phyloP scores from a whole-genome alignment of 1,140 invertebrate species.

The Tetramorium simillimum region DNA sequence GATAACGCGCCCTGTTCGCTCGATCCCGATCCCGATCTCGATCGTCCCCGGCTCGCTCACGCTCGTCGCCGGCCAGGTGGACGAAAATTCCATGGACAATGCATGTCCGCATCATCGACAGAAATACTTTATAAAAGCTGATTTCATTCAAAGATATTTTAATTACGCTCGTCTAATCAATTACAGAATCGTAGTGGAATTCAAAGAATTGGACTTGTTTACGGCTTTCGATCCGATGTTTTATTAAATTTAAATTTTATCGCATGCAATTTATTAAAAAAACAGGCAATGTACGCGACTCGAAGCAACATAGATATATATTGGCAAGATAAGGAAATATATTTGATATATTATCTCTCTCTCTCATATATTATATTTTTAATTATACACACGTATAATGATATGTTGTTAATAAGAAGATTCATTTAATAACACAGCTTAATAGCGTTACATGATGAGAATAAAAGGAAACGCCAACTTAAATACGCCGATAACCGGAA shows the following conservation, averaged over 20 bases:
- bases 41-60: background rate
- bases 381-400: background rate
- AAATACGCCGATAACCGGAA: constrained; percentile 11
- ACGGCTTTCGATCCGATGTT: background rate
- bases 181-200: background rate
- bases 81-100: background rate
- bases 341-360: background rate
- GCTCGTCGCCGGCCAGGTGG: background rate
- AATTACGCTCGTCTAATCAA: background rate
- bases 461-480: background rate
- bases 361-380: background rate
- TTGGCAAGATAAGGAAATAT: background rate
- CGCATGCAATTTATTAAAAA: background rate
- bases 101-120: constrained; percentile 3
- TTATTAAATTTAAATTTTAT: constrained; percentile 16
- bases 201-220: background rate
- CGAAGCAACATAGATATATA: background rate
- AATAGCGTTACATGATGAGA: background rate
- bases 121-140: constrained; percentile 12
- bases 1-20: constrained; percentile 53
- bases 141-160: background rate
- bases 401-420: background rate
- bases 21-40: constrained; percentile 23
- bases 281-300: background rate
- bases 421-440: background rate